Percentiles rank a stretch among this genome's conserved stretches.
These are phyloP conservation scores for Sebastes iracundus DNA, from an alignment of 2,797 vertebrate genomes.

Conservation along the genomic window DNA sequence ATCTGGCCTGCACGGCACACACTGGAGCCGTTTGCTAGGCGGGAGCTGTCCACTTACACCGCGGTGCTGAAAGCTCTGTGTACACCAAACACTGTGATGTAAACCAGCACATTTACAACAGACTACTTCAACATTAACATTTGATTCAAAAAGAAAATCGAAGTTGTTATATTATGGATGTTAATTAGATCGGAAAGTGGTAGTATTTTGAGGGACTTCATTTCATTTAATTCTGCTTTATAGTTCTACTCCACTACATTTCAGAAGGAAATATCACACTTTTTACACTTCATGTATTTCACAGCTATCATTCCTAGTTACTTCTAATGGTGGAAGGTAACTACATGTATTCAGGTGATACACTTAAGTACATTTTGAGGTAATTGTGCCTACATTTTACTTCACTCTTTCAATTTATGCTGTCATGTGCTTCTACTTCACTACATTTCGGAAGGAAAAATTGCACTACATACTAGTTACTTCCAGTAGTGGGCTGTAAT, in stretches of 20 bases:
- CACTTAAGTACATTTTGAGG: not conserved
- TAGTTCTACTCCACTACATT: not conserved
- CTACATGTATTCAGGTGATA: not conserved
- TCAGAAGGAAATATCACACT: not conserved
- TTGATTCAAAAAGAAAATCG: not conserved
- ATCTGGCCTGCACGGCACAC: conserved; percentile 63
- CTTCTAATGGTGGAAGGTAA: not conserved
- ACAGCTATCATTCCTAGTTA: not conserved
- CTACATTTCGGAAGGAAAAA: not conserved
- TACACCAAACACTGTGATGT: not conserved
- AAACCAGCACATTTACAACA: not conserved
- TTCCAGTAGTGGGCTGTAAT: not conserved
- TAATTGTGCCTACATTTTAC: not conserved
- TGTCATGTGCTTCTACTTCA: not conserved
- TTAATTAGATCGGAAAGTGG: not conserved
- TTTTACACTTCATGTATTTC: not conserved
- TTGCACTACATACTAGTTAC: not conserved
- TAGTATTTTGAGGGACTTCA: not conserved
- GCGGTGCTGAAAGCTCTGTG: conserved; percentile 49
- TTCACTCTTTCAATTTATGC: not conserved
- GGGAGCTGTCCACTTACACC: conserved; percentile 51
- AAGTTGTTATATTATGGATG: not conserved
- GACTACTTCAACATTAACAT: not conserved
- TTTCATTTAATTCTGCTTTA: not conserved
- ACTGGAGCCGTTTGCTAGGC: conserved; percentile 25